Base-by-base conservation (phyloP, 2,797 vertebrate genomes). In the Loris lydekkerianus region DNA sequence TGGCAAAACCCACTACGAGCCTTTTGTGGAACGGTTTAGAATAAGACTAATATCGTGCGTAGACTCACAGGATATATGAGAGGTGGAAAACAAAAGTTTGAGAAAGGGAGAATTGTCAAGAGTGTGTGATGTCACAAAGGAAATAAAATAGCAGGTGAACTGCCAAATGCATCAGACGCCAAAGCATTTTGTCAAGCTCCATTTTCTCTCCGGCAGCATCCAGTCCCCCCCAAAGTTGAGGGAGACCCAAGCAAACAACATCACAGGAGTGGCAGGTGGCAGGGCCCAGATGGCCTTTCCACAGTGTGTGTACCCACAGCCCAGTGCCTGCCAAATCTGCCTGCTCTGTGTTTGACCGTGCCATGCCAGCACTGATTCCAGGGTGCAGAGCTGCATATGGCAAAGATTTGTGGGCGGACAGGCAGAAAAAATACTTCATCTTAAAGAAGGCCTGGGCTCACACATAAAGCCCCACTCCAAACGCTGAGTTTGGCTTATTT, bases 241-340 rank as follows among this genome's bases (percentile, higher is more conserved):
- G n/a, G 70, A 37, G 61, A 60, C 76, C 43, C 67, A 91, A 96
- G 37, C 75, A 95, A 95, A 95, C 95, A 93, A 3, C 14, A n/a
- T 21, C 58, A 75, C 56, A 23, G 27, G 34, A 91, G 49, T 43
- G 92, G 67, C 96, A 97, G 94, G 93, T 97, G 96, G 96, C 75
- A 43, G 81, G 56, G 70, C 81, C 83, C 87, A 88, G 63, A 43
- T 96, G 93, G 89, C 77, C 93, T 94, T 86, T 90, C 37, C 73
- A 84, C n/a, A n/a, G 93, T 75, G 3, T 73, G 53, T 86, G 46
- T 67, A 0, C 0, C 60, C 92, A 86, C 60, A 25, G 31, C 87
- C 58, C 67, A 88, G 65, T 15, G 25, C 34, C 86, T 96, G 91
- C 94, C 96, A 97, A 96, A 61, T 75, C 31, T 49, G 49, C n/a